Conservation (phyloP, 2,113 vertebrate genomes). For the Myiozetetes cayanensis region DNA sequence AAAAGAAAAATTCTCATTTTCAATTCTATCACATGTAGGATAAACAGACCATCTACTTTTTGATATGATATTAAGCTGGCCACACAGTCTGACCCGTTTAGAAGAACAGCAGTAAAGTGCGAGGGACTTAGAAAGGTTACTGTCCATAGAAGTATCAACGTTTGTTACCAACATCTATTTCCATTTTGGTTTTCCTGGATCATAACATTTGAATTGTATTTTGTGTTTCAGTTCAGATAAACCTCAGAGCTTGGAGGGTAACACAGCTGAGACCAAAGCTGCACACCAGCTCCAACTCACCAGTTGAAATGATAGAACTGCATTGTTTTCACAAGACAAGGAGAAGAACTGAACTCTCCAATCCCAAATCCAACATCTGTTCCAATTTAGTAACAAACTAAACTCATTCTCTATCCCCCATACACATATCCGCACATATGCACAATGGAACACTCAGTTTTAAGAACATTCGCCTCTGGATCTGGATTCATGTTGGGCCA, state of each 20-base stretch:
- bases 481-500: background rate
- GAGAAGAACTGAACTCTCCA: background rate
- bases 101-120: background rate
- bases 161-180: background rate
- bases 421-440: background rate
- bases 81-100: background rate
- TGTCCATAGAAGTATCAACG: background rate
- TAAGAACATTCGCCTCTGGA: constrained; percentile 40
- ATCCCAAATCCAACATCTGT: constrained; percentile 18
- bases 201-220: background rate
- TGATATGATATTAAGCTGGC: background rate
- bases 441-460: constrained; percentile 24
- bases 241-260: background rate
- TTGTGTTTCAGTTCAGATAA: background rate
- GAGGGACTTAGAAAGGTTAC: background rate
- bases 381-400: constrained; percentile 46
- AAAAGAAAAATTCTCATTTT: background rate
- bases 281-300: background rate
- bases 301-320: background rate
- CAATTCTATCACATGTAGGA: background rate
- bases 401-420: constrained; percentile 3
- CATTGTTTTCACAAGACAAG: background rate
- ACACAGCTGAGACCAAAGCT: background rate
- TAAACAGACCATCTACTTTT: background rate
- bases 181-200: background rate